Base-by-base conservation (phyloP, 2,113 vertebrate species). In the Tetraodon nigroviridis region DNA sequence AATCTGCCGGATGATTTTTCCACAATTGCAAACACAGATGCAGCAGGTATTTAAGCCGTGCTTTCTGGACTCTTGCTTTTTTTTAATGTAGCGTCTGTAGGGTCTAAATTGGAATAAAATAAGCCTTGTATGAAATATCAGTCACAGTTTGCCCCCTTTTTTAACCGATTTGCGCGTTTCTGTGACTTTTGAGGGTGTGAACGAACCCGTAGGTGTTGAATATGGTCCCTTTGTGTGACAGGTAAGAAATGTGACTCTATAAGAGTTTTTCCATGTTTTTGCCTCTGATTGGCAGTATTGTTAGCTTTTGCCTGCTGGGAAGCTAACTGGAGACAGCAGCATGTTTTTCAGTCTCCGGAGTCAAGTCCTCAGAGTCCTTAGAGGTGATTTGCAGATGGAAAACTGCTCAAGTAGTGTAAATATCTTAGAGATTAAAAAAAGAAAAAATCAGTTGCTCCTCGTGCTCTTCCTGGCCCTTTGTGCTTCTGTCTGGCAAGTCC, bases 191-290 rank as follows among this genome's bases (percentile, higher is more conserved):
- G 37, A 19, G 27, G 17, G 44, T 55, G 45, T 61, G 65, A 65
- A 50, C 22, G n/a, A 61, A 78, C 78, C 79, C 80, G 51, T 24
- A 73, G 55, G 56, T 55, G 56, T 53, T 47, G 58, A 62, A 52
- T 60, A 49, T 61, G 60, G 29, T 71, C 46, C 66, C 10, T 29
- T 16, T 44, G 52, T 64, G 69, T 48, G 24, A 44, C 64, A 81
- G 79, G 82, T 86, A 65, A 81, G 76, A 45, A 27, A 6, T 1
- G 8, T 47, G 17, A 5, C 7, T 11, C 32, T 11, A 12, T 11
- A 37, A 10, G 7, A 37, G 32, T 8, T 37, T 37, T 37, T 37
- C 22, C 32, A 37, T 37, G 8, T 12, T 10, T 12, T 37, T 10
- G 3, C 32, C 32, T 11, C 32, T 37, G 12, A 11, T 37, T 37